phyloP scores from a whole-genome alignment of 1,140 invertebrate genomes.

The Conus betulinus region DNA sequence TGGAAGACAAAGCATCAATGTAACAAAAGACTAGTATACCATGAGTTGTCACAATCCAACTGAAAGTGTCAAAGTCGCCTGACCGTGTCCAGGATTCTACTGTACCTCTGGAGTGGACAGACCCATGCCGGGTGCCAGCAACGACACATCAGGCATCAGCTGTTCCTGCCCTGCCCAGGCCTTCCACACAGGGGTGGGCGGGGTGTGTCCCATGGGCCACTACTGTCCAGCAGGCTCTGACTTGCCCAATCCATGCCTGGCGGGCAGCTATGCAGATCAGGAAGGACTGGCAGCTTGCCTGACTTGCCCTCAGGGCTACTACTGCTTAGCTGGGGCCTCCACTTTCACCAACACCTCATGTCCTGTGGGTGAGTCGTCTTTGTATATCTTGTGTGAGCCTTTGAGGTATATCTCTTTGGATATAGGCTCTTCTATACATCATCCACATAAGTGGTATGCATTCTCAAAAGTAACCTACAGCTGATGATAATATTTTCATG shows the following conservation, averaged over 20 bases:
- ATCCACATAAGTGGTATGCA: too few relatives aligned
- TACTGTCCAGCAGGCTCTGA: conserved; percentile 65
- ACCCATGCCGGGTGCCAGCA: conserved; percentile 58
- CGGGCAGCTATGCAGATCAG: conserved; percentile 66
- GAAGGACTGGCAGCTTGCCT: conserved; percentile 59
- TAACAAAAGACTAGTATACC: too few relatives aligned
- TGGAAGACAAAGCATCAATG: too few relatives aligned
- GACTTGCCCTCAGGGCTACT: conserved; percentile 65
- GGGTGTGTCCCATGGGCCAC: conserved; percentile 69
- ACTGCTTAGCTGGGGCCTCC: conserved; percentile 62
- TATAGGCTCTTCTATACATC: too few relatives aligned
- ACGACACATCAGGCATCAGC: conserved; percentile 56
- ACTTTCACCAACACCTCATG: conserved; percentile 58
- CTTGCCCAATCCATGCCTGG: conserved; percentile 56
- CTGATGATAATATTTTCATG: too few relatives aligned
- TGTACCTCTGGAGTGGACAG: conserved; percentile 71
- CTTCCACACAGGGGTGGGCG: conserved; percentile 66
- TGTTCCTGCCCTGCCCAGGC: conserved; percentile 60
- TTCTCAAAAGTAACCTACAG: too few relatives aligned
- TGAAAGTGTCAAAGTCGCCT: neutral
- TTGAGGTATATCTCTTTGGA: too few relatives aligned
- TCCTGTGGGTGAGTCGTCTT: conserved; percentile 56
- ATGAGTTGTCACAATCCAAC: too few relatives aligned
- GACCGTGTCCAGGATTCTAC: conserved; percentile 52
- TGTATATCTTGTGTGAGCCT: too few relatives aligned